These are phyloP conservation scores for Emmelina monodactyla DNA, from an alignment of 2,888 invertebrate genomes.

Conservation along the genomic window DNA sequence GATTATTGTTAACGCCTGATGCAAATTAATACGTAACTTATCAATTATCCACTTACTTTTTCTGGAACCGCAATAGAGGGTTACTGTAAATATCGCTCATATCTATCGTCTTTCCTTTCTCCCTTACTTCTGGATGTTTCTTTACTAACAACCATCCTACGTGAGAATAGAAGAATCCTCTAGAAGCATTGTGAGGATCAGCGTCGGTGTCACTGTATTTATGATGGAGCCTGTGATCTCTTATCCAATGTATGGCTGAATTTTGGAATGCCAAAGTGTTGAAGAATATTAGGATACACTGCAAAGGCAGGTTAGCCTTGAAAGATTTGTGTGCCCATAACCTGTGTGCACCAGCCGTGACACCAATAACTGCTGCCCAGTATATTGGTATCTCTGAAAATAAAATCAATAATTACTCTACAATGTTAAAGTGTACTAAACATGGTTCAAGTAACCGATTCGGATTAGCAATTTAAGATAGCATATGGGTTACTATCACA, in stretches of 20 bases:
- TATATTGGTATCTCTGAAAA: too few relatives aligned
- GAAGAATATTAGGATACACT: slow-evolving; percentile 17
- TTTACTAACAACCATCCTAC: slow-evolving; percentile 79
- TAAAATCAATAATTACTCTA: too few relatives aligned
- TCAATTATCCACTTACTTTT: slow-evolving; percentile 68
- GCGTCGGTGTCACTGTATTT: slow-evolving; percentile 79
- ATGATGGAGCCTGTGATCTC: slow-evolving; percentile 71
- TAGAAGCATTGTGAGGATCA: slow-evolving; percentile 76
- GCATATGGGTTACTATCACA: too few relatives aligned
- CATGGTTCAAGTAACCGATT: too few relatives aligned
- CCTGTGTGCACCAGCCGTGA: slow-evolving; percentile 20
- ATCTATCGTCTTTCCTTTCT: slow-evolving; percentile 73
- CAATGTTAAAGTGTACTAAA: too few relatives aligned
- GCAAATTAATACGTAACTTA: too few relatives aligned
- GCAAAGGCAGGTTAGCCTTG: slow-evolving; percentile 19
- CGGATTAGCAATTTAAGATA: too few relatives aligned
- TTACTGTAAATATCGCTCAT: slow-evolving; percentile 72
- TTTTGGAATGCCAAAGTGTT: slow-evolving; percentile 34
- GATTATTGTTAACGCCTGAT: too few relatives aligned
- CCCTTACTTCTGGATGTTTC: slow-evolving; percentile 76
- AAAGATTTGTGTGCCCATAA: slow-evolving; percentile 20
- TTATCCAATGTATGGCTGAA: slow-evolving; percentile 61
- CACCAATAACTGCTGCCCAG: slow-evolving; percentile 15
- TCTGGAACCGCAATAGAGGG: slow-evolving; percentile 72
- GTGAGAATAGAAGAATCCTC: slow-evolving; percentile 84